phyloP scores from a whole-genome alignment of 2,797 vertebrate genomes.

The Gallinago solitaria region DNA sequence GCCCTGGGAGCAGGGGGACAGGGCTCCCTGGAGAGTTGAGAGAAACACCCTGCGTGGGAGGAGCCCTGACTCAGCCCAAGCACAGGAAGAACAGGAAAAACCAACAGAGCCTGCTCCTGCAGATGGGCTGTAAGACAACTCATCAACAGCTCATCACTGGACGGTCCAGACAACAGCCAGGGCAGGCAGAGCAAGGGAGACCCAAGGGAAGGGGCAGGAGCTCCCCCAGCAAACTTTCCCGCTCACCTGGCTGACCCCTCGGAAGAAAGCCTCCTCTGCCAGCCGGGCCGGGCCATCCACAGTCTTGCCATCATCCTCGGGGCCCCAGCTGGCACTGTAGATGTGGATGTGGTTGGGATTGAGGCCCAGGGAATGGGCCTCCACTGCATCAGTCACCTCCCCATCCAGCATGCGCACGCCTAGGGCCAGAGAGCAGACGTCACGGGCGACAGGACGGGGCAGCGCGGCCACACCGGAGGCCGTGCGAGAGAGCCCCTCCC shows the following conservation, averaged over 20 bases:
- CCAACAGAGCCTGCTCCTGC: background rate
- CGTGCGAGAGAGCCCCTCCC: background rate
- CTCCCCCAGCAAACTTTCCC: background rate
- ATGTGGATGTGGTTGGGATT: conserved; percentile 96
- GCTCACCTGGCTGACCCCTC: conserved; percentile 90
- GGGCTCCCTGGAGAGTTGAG: background rate
- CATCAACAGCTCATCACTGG: background rate
- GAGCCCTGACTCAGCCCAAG: background rate
- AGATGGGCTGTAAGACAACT: background rate
- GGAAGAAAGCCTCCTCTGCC: conserved; percentile 93
- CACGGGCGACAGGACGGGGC: fast-evolving
- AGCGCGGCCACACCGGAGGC: background rate
- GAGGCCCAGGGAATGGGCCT: conserved; percentile 94
- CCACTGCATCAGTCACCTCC: conserved; percentile 96
- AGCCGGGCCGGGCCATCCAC: conserved; percentile 95
- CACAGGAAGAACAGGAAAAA: conserved; percentile 52
- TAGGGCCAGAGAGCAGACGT: conserved; percentile 64
- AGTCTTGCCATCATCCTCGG: conserved; percentile 96
- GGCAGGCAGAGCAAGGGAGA: background rate
- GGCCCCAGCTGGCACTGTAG: conserved; percentile 99
- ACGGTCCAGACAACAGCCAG: background rate
- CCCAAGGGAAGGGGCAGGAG: background rate
- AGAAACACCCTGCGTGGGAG: background rate
- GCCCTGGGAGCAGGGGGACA: background rate
- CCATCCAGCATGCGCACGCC: conserved; percentile 98